Evolutionary conservation across 2,797 vertebrate species (phyloP).

Genomic region (Molothrus ater): DNA sequence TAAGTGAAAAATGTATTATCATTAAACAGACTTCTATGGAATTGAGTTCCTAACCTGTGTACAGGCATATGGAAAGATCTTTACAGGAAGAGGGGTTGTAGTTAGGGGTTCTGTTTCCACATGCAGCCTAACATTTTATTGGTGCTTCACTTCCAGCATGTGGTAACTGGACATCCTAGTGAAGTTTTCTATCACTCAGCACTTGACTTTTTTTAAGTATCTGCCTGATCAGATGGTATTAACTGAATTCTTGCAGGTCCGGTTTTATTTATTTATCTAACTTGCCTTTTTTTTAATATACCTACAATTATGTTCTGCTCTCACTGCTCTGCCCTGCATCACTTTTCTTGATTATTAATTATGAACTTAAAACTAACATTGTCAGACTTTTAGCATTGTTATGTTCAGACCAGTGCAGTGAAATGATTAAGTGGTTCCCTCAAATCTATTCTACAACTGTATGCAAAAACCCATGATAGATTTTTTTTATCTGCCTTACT

Average conservation of each 20-base stretch:
- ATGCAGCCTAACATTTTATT: neutral
- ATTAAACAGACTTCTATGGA: neutral
- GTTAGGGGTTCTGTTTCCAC: neutral
- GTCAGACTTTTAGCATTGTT: neutral
- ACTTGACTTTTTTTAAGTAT: neutral
- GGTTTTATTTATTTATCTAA: neutral
- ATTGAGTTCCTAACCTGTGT: neutral
- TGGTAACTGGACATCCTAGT: neutral
- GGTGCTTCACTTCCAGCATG: neutral
- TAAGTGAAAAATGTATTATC: neutral
- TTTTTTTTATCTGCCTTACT: neutral
- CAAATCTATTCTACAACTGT: neutral
- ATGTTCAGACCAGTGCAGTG: neutral
- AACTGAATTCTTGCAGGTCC: neutral
- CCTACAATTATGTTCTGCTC: neutral
- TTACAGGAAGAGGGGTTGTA: neutral
- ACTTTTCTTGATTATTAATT: neutral
- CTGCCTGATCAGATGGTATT: neutral
- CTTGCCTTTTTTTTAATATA: neutral
- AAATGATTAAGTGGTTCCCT: neutral
- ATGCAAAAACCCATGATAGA: neutral
- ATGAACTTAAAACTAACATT: neutral
- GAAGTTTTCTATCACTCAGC: neutral
- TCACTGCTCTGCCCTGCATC: neutral
- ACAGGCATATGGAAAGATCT: neutral